These are phyloP conservation scores for Halictus ligatus DNA, from an alignment of 2,888 invertebrate genomes.

Conservation along the genomic window DNA sequence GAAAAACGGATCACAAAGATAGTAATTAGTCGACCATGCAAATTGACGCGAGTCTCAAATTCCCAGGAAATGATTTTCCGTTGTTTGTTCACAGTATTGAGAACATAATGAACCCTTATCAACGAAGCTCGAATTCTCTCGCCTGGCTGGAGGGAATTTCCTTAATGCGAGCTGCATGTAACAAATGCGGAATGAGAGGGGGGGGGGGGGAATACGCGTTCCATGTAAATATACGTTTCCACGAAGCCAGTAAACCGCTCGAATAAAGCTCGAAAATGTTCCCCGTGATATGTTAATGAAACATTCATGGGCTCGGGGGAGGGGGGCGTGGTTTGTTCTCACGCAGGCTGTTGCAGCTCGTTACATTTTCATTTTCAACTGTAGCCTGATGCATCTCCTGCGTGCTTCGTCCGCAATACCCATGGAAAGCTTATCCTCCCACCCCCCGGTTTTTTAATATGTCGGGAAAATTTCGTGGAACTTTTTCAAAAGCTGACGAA, in stretches of 20 bases:
- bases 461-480: background rate
- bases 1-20: background rate
- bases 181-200: background rate
- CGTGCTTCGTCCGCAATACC: background rate
- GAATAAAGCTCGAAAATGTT: slow-evolving; percentile 2
- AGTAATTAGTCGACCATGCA: background rate
- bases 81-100: background rate
- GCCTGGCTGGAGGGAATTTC: background rate
- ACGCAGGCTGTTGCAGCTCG: background rate
- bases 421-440: background rate
- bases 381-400: background rate
- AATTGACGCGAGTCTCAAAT: background rate
- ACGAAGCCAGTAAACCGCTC: background rate
- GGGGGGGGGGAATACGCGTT: background rate
- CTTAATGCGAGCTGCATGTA: background rate
- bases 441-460: background rate
- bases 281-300: background rate
- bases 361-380: background rate
- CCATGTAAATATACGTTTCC: background rate
- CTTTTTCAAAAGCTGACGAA: background rate
- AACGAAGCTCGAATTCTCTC: background rate
- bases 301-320: background rate
- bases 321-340: background rate
- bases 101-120: background rate
- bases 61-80: background rate